Base-by-base conservation (phyloP, 2,797 vertebrate species). In the Chaetophractus vellerosus region DNA sequence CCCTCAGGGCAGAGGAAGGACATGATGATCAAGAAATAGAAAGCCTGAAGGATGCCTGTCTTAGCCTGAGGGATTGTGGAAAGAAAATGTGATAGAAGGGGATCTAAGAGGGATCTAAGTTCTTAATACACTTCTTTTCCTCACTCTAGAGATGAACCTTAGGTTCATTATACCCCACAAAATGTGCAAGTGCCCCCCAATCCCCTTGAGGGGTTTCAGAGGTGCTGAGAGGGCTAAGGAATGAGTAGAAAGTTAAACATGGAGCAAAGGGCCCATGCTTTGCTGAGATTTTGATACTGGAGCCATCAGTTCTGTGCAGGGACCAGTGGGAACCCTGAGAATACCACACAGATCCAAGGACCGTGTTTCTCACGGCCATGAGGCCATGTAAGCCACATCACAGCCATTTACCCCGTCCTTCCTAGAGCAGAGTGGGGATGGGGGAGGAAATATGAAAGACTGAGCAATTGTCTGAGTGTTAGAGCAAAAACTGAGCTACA, bases 1-100 rank as follows among this genome's bases (percentile, higher is more conserved):
- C 31, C 57, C 72, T 36, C 24, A 69, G 75, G 7, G 5, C 61
- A 90, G 72, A 88, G 88, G n/a, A 23, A 78, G 41, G 57, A 85
- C 21, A 63, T 23, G 36, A 36, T 41, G 8, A 68, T 93, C 23
- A 52, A 79, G 86, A 85, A 95, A 79, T n/a, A 82, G 75, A 78
- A 85, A 78, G 26, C 21, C 45, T 66, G 16, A 50, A 50, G 31
- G 48, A 12, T 85, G 48, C 18, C 2, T 45, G 52, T 93, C 80
- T 92, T 41, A 78, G 28, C 19, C 52, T 82, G n/a, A 93, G 91
- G 61, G 28, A 75, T 15, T 18, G 9, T 78, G 79, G 50, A 33
- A 81, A 90, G 78, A 63, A 78, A 94, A 38, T 38, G 28, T 72
- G 41, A 38, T 41, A 48, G n/a, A 71, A 48, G 69, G 74, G 78